Evolutionary conservation across 2,113 vertebrate genomes (phyloP).

Genomic region (Pavo muticus): DNA sequence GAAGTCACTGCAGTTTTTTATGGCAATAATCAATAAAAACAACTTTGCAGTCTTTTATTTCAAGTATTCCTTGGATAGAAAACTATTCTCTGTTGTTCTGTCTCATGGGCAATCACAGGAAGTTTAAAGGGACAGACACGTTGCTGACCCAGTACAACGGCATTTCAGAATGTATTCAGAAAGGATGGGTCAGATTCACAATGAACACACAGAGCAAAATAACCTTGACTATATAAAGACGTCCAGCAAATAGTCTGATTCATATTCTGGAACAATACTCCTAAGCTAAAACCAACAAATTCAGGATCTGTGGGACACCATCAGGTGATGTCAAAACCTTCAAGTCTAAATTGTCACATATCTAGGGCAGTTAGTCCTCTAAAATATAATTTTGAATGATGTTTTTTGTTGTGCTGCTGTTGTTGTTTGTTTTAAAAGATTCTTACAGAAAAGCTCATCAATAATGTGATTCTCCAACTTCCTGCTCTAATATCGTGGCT

Average conservation of each 20-base stretch:
- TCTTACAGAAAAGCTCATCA: not conserved
- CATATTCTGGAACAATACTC: not conserved
- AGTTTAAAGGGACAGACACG: not conserved
- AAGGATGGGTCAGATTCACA: not conserved
- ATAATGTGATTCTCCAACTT: not conserved
- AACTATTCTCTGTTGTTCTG: not conserved
- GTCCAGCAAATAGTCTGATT: not conserved
- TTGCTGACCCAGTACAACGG: not conserved
- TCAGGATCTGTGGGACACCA: not conserved
- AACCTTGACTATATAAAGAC: not conserved
- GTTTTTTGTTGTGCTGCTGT: not conserved
- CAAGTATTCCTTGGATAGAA: not conserved
- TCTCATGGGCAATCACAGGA: not conserved
- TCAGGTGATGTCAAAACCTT: not conserved
- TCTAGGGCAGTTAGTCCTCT: not conserved
- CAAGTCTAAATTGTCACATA: not conserved
- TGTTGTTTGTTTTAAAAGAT: not conserved
- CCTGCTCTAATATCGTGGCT: not conserved
- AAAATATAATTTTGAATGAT: not conserved
- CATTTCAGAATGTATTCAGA: not conserved
- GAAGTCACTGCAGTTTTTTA: constrained; percentile 40
- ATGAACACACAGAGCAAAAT: not conserved
- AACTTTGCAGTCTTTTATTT: not conserved
- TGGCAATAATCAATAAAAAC: constrained; percentile 14
- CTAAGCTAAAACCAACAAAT: not conserved